Conservation (phyloP, 2,797 vertebrate genomes). For the Gouania willdenowi region DNA sequence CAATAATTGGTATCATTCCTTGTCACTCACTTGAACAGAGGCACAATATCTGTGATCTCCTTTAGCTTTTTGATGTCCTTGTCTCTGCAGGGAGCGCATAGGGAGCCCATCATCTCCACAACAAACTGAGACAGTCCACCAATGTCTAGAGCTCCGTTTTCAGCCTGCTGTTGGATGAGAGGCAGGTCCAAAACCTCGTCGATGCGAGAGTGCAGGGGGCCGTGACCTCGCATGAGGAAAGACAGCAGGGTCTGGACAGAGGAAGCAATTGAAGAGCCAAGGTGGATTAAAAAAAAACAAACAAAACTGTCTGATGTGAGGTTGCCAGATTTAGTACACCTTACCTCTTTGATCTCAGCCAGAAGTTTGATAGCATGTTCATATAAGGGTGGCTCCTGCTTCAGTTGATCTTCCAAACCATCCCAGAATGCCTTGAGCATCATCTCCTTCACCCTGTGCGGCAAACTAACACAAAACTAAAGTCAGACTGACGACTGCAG, state of each 20-base stretch:
- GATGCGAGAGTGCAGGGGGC: slow-evolving; percentile 82
- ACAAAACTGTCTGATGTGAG: too few relatives aligned
- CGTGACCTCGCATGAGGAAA: slow-evolving; percentile 87
- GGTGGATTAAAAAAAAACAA: background rate
- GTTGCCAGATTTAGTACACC: too few relatives aligned
- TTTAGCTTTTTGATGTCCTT: slow-evolving; percentile 85
- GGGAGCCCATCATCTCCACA: slow-evolving; percentile 88
- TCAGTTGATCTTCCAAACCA: slow-evolving; percentile 86
- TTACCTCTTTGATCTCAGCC: slow-evolving; percentile 95
- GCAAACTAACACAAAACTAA: slow-evolving; percentile 75
- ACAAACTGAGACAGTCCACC: slow-evolving; percentile 85
- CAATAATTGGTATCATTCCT: too few relatives aligned
- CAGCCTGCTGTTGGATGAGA: slow-evolving; percentile 93
- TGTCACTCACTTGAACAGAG: slow-evolving; percentile 89
- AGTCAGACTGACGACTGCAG: background rate
- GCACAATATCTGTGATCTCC: slow-evolving; percentile 83
- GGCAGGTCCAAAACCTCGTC: slow-evolving; percentile 89
- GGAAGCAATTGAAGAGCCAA: too few relatives aligned
- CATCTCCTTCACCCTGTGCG: slow-evolving; percentile 90
- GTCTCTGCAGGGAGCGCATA: slow-evolving; percentile 91
- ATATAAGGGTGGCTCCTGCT: slow-evolving; percentile 86
- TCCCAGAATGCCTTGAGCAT: slow-evolving; percentile 98
- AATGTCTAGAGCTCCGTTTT: slow-evolving; percentile 89
- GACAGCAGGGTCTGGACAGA: slow-evolving; percentile 87
- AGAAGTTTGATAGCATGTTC: slow-evolving; percentile 88